phyloP scores from a whole-genome alignment of 2,113 vertebrate species.

The Clarias batrachus region DNA sequence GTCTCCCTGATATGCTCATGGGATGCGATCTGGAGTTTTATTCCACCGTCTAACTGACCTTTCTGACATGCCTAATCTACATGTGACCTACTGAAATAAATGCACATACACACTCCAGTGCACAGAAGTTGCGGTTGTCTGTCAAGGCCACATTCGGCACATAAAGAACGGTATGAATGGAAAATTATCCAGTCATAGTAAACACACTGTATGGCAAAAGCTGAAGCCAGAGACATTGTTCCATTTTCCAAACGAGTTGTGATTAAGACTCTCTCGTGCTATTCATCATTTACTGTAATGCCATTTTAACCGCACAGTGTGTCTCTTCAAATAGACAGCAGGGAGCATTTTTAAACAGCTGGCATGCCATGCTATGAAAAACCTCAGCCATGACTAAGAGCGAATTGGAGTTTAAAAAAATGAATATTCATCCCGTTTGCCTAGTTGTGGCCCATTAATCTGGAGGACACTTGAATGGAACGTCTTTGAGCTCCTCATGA shows the following conservation, averaged over 20 bases:
- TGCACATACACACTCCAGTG: slow-evolving; percentile 24
- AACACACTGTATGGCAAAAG: slow-evolving; percentile 29
- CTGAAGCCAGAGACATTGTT: slow-evolving; percentile 12
- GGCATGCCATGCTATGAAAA: slow-evolving; percentile 30
- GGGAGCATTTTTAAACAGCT: slow-evolving; percentile 42
- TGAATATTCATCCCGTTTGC: slow-evolving; percentile 31
- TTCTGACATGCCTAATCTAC: slow-evolving; percentile 21
- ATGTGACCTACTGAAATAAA: slow-evolving; percentile 16
- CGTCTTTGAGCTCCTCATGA: slow-evolving; percentile 71
- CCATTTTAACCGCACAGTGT: slow-evolving; percentile 29
- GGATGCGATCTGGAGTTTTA: neutral
- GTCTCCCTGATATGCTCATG: neutral
- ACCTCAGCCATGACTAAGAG: slow-evolving; percentile 44
- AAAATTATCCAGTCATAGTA: slow-evolving; percentile 46
- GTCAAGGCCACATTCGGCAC: slow-evolving; percentile 41
- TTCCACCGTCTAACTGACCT: slow-evolving; percentile 9
- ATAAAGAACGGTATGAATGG: slow-evolving; percentile 37
- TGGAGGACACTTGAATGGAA: slow-evolving; percentile 66
- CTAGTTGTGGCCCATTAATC: slow-evolving; percentile 45
- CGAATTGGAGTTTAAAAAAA: slow-evolving; percentile 11
- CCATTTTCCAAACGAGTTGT: slow-evolving; percentile 42
- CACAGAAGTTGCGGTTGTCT: slow-evolving; percentile 39
- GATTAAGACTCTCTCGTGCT: slow-evolving; percentile 37
- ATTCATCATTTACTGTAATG: slow-evolving; percentile 43
- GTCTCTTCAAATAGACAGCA: slow-evolving; percentile 34